Evolutionary conservation across 2,113 vertebrate genomes (phyloP).

Genomic region (Vicugna pacos): DNA sequence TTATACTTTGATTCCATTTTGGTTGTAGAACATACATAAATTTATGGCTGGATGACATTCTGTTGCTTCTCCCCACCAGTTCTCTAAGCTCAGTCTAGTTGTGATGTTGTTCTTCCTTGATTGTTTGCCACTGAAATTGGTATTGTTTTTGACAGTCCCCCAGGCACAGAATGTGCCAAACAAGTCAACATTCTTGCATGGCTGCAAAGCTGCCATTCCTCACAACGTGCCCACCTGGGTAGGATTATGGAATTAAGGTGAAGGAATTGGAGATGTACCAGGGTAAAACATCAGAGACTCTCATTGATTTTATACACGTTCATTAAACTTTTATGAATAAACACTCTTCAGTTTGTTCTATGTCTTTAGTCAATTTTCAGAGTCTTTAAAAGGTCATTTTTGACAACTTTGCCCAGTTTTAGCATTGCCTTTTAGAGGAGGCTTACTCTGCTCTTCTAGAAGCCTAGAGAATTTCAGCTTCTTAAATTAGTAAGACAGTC

Average conservation of each 20-base stretch:
- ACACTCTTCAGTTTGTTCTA: neutral
- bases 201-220: neutral
- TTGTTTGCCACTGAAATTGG: conserved; percentile 23
- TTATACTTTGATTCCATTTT: conserved; percentile 54
- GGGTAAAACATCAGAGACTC: neutral
- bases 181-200: conserved; percentile 2
- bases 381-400: conserved; percentile 11
- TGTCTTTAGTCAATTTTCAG: conserved; percentile 3
- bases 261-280: neutral
- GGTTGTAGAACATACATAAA: neutral
- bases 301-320: neutral
- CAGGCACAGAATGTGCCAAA: conserved; percentile 12
- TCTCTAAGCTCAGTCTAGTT: neutral
- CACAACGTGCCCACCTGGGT: neutral
- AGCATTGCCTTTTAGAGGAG: neutral
- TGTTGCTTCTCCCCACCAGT: neutral
- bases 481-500: neutral
- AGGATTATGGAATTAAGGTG: neutral
- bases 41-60: conserved; percentile 46
- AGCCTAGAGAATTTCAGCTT: neutral
- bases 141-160: conserved; percentile 42
- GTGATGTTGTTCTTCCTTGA: conserved; percentile 4
- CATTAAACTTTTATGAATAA: conserved; percentile 40
- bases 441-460: neutral
- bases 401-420: conserved; percentile 8